phyloP scores from a whole-genome alignment of 53 echinoderm and acorn worm genomes.

The Zoroaster sp. region DNA sequence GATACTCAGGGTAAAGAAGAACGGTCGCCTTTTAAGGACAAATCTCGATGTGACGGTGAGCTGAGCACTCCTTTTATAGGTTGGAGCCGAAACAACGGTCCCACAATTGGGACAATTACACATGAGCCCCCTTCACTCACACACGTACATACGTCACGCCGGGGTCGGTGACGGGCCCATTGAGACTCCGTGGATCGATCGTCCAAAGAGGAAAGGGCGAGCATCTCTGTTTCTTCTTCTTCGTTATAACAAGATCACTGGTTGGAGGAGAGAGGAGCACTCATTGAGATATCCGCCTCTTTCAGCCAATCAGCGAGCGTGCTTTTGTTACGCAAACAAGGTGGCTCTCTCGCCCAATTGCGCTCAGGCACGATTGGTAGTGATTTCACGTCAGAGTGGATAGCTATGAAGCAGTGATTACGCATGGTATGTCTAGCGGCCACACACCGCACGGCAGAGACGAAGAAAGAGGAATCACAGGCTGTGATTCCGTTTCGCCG shows the following conservation, averaged over 20 bases:
- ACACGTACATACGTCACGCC: slow-evolving; percentile 37
- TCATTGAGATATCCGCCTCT: background rate
- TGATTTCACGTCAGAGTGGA: slow-evolving; percentile 15
- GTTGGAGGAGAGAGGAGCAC: slow-evolving; percentile 16
- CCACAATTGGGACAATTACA: slow-evolving; percentile 10
- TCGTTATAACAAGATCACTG: background rate
- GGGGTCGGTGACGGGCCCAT: slow-evolving; percentile 19
- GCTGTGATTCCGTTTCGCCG: slow-evolving; percentile 20
- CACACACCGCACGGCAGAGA: background rate
- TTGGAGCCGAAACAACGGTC: slow-evolving; percentile 24
- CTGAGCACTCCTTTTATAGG: slow-evolving; percentile 23
- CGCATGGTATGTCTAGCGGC: slow-evolving; percentile 15
- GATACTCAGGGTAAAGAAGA: background rate
- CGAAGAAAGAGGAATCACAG: background rate
- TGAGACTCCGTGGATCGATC: background rate
- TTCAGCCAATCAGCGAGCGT: slow-evolving; percentile 35
- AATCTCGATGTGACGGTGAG: background rate
- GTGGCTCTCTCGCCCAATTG: background rate
- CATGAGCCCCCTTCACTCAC: slow-evolving; percentile 1
- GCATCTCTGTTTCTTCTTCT: slow-evolving; percentile 27
- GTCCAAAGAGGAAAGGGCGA: background rate
- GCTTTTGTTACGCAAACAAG: slow-evolving; percentile 34
- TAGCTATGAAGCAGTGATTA: slow-evolving; percentile 42
- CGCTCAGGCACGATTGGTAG: background rate
- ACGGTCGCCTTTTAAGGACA: slow-evolving; percentile 10